Conservation (phyloP, 2,797 vertebrate species). For the Pseudochirops cupreus region DNA sequence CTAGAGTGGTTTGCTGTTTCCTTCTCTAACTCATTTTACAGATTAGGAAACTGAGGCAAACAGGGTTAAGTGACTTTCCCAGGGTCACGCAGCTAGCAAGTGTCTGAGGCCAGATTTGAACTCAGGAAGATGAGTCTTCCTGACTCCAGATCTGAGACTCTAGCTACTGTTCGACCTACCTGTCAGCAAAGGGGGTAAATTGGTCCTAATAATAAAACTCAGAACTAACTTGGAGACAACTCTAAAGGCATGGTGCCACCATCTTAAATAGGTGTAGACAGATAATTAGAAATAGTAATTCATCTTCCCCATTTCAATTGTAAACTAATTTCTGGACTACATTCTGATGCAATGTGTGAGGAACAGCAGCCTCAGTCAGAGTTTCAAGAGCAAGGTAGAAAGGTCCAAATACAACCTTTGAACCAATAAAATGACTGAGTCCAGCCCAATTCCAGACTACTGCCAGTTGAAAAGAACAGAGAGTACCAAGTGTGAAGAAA, state of each 20-base stretch:
- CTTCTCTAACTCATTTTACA: not conserved
- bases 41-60: not conserved
- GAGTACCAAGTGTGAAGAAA: conserved; percentile 9
- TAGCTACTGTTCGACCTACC: not conserved
- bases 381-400: not conserved
- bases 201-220: not conserved
- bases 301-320: conserved; percentile 6
- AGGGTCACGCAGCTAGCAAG: not conserved
- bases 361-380: not conserved
- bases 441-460: not conserved
- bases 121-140: not conserved
- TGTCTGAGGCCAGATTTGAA: not conserved
- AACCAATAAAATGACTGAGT: not conserved
- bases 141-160: not conserved
- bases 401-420: not conserved
- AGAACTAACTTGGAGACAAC: not conserved
- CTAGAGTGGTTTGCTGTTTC: not conserved
- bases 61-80: not conserved
- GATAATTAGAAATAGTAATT: not conserved
- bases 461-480: not conserved
- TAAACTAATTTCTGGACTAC: not conserved
- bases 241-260: not conserved
- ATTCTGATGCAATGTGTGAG: not conserved
- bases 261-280: not conserved
- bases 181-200: not conserved